Percentiles rank a stretch among this genome's conserved stretches.
Evolutionary conservation across 2,113 vertebrate genomes (phyloP).

Genomic region (Eudyptes chrysolophus): DNA sequence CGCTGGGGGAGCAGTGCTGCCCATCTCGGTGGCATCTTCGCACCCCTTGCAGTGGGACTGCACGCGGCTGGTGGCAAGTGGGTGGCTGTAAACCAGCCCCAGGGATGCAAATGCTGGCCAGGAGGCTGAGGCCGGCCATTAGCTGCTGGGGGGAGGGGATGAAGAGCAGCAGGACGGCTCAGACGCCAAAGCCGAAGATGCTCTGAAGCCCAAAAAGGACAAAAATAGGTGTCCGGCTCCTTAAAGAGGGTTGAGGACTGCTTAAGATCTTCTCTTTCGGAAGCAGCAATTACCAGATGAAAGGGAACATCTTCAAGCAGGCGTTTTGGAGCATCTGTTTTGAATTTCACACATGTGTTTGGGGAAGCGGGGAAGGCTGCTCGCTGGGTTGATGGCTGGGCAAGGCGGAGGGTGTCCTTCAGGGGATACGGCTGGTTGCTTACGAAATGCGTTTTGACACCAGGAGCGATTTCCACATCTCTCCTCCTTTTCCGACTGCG

Average conservation of each 20-base stretch:
- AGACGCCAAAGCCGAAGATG: neutral
- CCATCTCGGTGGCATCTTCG: neutral
- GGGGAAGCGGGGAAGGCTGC: neutral
- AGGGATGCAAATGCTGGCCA: neutral
- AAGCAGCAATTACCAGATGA: constrained; percentile 37
- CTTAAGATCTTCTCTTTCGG: neutral
- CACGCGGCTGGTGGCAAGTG: rapidly evolving
- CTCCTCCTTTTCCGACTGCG: neutral
- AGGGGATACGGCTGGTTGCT: neutral
- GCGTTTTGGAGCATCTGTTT: neutral
- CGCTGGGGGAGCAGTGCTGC: neutral
- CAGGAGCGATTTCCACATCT: neutral
- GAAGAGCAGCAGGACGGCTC: neutral
- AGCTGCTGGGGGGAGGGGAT: neutral
- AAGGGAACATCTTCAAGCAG: neutral
- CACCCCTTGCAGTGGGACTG: neutral
- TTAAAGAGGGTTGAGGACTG: neutral
- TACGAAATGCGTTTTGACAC: neutral
- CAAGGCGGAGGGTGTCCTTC: neutral
- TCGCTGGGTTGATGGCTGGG: neutral
- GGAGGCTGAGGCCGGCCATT: neutral
- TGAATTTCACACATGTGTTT: neutral
- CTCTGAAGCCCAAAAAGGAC: neutral
- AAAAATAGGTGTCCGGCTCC: neutral
- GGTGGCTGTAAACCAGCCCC: neutral